Base-by-base conservation (phyloP, 2,888 invertebrate genomes). In the Crioceris asparagi region DNA sequence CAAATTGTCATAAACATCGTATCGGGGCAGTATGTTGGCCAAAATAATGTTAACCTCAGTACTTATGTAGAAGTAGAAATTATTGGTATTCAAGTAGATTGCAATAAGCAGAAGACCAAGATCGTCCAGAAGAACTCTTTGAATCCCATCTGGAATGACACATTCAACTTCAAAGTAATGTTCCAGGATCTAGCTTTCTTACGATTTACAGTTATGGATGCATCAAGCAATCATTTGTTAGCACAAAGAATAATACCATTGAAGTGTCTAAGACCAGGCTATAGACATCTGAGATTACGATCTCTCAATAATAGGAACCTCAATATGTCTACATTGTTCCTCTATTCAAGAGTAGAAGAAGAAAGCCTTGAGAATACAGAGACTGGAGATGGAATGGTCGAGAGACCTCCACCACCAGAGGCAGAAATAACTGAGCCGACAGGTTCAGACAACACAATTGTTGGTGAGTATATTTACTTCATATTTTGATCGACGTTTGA, bases 101-200 rank as follows among this genome's bases (percentile, higher is more conserved):
- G 90, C 57, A 79, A 74, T 57, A 91, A 92, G 60, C 83, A 87
- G 43, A 80, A 85, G 58, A 92, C 91, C 0, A 84, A 84, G 61
- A 75, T 82, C 0, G 48, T 87, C 1, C 78, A 82, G 43, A 75
- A 80, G 49, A 94, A 94, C 59, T 82, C 88, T 0, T 66, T 93
- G 25, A 94, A 94, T 60, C 93, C 94, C 0, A 85, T 90, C 27
- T 94, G 92, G 91, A 88, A 90, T 56, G 91, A 85, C 46, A 81
- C 81, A 0, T 85, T 91, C 53, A 77, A 72, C 52, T 83, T 82
- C 51, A 69, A 73, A 56, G 80, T 90, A 29, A 79, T 81, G 68
- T 93, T 92, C 60, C 80, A 83, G 18, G 92, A 94, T 55, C 67
- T 94, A 40, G 88, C 90, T 2, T 92, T 94, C 56, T 65, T 94